Evolutionary conservation across 2,797 vertebrate species (phyloP).

Genomic region (Platalea minor): DNA sequence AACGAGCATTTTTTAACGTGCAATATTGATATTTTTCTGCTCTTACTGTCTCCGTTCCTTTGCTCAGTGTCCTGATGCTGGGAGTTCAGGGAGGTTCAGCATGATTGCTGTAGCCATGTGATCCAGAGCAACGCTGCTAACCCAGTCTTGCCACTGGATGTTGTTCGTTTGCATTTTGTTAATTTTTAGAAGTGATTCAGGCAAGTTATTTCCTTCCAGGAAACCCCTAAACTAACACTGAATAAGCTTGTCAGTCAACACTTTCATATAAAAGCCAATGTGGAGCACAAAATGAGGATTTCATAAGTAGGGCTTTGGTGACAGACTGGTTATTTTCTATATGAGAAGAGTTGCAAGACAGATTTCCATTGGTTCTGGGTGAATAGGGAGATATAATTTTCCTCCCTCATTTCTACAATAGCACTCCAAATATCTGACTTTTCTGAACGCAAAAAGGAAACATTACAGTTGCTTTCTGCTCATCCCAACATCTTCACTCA

Average conservation of each 20-base stretch:
- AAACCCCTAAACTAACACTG: constrained; percentile 10
- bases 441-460: neutral
- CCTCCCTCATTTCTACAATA: neutral
- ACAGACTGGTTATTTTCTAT: constrained; percentile 52
- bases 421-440: neutral
- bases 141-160: neutral
- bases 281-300: constrained; percentile 18
- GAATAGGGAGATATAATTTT: constrained; percentile 6
- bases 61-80: neutral
- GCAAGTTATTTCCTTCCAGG: constrained; percentile 14
- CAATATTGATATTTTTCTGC: neutral
- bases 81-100: neutral
- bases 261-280: constrained; percentile 39
- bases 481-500: neutral
- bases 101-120: fast-evolving
- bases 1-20: neutral
- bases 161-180: neutral
- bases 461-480: neutral
- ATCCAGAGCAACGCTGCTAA: neutral
- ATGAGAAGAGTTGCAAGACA: neutral
- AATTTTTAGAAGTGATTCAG: constrained; percentile 29
- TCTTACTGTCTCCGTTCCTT: neutral
- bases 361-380: constrained; percentile 23
- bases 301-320: constrained; percentile 48
- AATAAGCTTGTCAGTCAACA: constrained; percentile 63